Conservation (phyloP, 1,140 invertebrate species). For the Musca domestica region DNA sequence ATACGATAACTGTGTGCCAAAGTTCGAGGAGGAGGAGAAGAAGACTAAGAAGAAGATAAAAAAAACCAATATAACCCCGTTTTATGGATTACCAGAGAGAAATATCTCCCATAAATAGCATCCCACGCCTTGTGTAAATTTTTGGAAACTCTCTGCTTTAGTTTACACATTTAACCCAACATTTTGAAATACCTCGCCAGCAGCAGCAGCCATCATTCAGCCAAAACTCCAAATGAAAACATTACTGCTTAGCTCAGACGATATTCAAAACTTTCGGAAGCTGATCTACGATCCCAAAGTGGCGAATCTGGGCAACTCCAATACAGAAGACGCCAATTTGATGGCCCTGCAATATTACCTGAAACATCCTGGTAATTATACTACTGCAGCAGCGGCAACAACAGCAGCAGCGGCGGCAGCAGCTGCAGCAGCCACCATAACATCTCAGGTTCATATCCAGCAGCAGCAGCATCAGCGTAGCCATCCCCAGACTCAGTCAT, state of each 20-base stretch:
- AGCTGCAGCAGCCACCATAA: slow-evolving; percentile 23
- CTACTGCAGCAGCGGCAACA: slow-evolving; percentile 20
- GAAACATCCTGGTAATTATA: slow-evolving; percentile 45
- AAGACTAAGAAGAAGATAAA: no score
- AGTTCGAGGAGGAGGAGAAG: no score
- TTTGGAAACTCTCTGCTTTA: no score
- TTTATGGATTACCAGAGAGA: no score
- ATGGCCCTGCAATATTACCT: slow-evolving; percentile 52
- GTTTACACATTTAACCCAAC: no score
- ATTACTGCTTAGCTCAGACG: slow-evolving; percentile 44
- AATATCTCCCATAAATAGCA: no score
- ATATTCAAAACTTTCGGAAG: slow-evolving; percentile 50
- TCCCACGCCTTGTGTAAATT: no score
- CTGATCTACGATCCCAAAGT: slow-evolving; percentile 50
- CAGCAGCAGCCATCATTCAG: neutral
- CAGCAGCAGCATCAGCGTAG: slow-evolving; percentile 29
- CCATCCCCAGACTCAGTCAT: slow-evolving; percentile 21
- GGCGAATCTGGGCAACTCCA: slow-evolving; percentile 26
- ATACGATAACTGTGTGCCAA: no score
- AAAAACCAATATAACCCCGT: no score
- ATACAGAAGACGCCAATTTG: slow-evolving; percentile 31
- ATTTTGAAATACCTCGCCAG: neutral
- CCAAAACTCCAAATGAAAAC: slow-evolving; percentile 46
- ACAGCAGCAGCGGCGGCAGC: slow-evolving; percentile 20
- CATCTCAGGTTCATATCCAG: neutral